These are phyloP conservation scores for Drosophila azteca DNA, from an alignment of 1,140 invertebrate species.

Conservation along the genomic window DNA sequence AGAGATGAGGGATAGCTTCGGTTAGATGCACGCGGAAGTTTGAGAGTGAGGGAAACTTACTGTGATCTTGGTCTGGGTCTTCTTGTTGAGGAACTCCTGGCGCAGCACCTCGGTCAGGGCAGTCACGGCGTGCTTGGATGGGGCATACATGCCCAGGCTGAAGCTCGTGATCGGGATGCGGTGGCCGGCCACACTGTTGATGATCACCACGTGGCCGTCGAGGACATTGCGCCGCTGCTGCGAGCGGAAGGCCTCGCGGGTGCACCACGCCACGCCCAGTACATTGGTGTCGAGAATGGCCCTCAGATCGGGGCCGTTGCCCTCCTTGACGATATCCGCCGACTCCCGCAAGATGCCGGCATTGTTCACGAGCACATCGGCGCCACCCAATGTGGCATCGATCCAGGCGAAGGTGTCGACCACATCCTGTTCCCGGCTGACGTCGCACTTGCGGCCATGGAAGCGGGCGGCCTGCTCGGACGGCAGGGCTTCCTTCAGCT, in stretches of 20 bases:
- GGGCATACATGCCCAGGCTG: constrained; percentile 85
- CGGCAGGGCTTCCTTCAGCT: constrained; percentile 69
- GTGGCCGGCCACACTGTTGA: constrained; percentile 87
- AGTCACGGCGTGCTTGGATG: constrained; percentile 89
- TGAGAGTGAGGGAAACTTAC: constrained; percentile 32
- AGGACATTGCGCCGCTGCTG: constrained; percentile 87
- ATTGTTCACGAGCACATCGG: constrained; percentile 90
- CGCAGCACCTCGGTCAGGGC: constrained; percentile 87
- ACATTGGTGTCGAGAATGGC: constrained; percentile 87
- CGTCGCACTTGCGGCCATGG: constrained; percentile 85
- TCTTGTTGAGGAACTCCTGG: constrained; percentile 86
- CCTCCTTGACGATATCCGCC: constrained; percentile 2
- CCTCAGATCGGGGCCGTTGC: constrained; percentile 50
- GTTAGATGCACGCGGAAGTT: not conserved
- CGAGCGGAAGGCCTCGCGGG: constrained; percentile 87
- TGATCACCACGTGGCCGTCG: constrained; percentile 89
- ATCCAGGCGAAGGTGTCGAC: constrained; percentile 87
- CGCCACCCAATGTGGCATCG: constrained; percentile 86
- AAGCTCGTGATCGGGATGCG: constrained; percentile 75
- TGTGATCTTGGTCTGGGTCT: constrained; percentile 87
- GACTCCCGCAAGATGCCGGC: constrained; percentile 85
- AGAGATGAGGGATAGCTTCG: not conserved
- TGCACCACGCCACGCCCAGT: constrained; percentile 87
- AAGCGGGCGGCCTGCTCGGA: constrained; percentile 80
- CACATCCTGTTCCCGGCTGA: constrained; percentile 88